Evolutionary conservation across 2,113 vertebrate genomes (phyloP), one percentile per base, ranked within the genome.

Genomic region (Arenaria interpres): DNA sequence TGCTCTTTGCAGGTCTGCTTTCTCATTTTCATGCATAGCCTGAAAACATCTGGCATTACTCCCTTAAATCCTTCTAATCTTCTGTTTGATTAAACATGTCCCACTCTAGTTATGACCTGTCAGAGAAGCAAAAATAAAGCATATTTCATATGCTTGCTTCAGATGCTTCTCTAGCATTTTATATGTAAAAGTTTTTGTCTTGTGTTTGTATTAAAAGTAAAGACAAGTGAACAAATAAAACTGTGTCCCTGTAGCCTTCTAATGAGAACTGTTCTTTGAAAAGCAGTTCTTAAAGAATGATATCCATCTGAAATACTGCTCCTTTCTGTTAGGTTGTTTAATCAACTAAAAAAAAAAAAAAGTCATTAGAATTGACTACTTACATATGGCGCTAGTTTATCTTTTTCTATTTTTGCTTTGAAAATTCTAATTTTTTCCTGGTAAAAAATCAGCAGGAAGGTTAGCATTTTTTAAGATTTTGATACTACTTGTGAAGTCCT

Each of bases 341-440:
- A 68, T 41, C 90, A 90, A 50, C 9, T 20, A 21, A 22, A 54
- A 54, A 41, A 14, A 41, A 14, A 23, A 59, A 43, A 64, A 63
- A 7, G 12, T 37, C 54, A 67, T 45, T 57, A 35, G 10, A 95
- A 66, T 86, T 56, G 88, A 85, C 94, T 95, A 50, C 93, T 96
- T 94, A 68, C 88, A 83, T 90, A 62, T 94, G 88, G 88, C 94
- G 81, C 87, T 91, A 93, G 85, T 82, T 93, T 96, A 92, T 93
- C 3, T 95, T 97, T 94, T 96, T 54, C 94, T 95, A 27, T 77
- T 97, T 97, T 97, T 92, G 67, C 75, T 97, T 83, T 56, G 75
- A 89, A 88, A 84, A 88, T 88, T 94, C 91, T 77, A 66, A 90
- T 98, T 91, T 96, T 50, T 96, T 96, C 89, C 56, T 95, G 59